Evolutionary conservation across 2,113 vertebrate genomes (phyloP), one percentile per base, ranked within the genome.

Genomic region (Lycaon pictus): DNA sequence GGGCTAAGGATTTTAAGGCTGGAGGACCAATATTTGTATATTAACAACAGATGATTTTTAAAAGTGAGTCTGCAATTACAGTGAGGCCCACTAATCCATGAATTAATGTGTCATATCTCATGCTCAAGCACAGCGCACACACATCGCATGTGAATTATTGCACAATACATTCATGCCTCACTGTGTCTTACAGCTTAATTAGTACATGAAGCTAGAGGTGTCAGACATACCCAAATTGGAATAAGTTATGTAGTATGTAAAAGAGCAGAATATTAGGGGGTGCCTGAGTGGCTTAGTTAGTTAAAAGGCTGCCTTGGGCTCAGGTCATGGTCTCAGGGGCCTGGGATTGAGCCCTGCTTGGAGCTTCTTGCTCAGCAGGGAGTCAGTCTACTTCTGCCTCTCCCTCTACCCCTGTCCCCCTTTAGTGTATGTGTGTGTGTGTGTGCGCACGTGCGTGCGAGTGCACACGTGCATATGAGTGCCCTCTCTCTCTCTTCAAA

Each of bases 121-220:
- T 93, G 92, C 98, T 98, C 98, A 98, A 98, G 97, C 96, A 96
- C 96, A 96, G 97, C 87, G 17, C 97, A 98, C 98, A 98, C 96
- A 93, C 97, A 92, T 98, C 93, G 58, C 43, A 76, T 90, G 89
- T 98, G 98, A 98, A 98, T 98, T 98, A 98, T 97, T 96, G 97
- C 98, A 97, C 98, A 98, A 98, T 98, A 98, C 98, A 98, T 98
- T 98, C 97, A 90, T 92, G 98, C 98, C 98, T 98, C 97, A 97
- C 97, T 98, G 98, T 98, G 98, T 98, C 98, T 98, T 98, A 96
- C 93, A 93, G 98, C 98, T 98, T 98, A 98, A 98, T 98, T 98
- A 98, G 98, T 89, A 95, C 98, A 92, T 95, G 98, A 97, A 98
- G 93, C 85, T 97, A 98, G 43, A 43, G 43, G 43, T 43, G 43